Evolutionary conservation across 2,797 vertebrate genomes (phyloP).

Genomic region (Microctenopoma stevenorrisi): DNA sequence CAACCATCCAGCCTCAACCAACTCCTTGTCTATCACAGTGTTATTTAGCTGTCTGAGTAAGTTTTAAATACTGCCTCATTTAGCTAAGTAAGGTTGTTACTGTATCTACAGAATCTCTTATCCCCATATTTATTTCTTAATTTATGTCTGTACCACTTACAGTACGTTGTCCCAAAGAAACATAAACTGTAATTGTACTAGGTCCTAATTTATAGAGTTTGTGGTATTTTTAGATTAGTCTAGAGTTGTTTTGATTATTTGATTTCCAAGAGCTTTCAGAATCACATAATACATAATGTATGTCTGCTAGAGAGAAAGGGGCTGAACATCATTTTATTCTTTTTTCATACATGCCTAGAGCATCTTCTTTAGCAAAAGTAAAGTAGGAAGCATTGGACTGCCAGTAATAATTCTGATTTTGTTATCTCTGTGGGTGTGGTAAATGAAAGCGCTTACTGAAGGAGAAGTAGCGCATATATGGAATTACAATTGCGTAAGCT

Average conservation of each 20-base stretch:
- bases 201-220: background rate
- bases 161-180: background rate
- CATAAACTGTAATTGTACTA: background rate
- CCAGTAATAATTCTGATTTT: conserved; percentile 1
- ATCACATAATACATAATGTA: background rate
- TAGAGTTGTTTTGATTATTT: background rate
- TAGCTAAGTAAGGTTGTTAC: background rate
- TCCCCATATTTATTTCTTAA: background rate
- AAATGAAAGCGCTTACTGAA: background rate
- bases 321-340: background rate
- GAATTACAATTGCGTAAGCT: background rate
- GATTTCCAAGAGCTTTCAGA: background rate
- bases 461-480: background rate
- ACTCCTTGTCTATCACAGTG: background rate
- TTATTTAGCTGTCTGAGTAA: background rate
- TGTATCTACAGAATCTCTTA: background rate
- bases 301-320: background rate
- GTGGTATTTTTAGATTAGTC: background rate
- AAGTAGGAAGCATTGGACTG: background rate
- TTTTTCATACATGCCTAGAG: background rate
- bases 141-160: background rate
- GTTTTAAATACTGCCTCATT: background rate
- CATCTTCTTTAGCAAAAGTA: background rate
- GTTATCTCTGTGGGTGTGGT: background rate
- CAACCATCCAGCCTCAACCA: background rate